phyloP scores from a whole-genome alignment of 2,888 invertebrate genomes.

The Toxonevra muliebris region DNA sequence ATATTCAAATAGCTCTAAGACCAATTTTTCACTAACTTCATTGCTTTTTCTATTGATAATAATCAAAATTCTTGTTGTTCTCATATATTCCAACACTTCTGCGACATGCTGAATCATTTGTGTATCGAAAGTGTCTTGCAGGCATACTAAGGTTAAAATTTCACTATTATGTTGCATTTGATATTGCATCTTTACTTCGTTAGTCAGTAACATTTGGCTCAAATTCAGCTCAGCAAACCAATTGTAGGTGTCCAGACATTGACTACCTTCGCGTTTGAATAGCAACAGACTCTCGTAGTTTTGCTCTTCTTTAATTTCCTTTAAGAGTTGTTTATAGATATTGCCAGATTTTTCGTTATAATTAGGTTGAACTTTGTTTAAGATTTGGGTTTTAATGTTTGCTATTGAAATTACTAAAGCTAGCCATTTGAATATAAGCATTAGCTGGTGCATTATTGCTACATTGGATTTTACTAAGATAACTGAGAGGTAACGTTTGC shows the following conservation, averaged over 20 bases:
- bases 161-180: constrained; percentile 18
- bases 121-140: background rate
- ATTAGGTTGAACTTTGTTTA: too few species aligned
- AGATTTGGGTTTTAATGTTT: too few species aligned
- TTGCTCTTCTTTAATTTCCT: background rate
- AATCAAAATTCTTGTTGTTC: constrained; percentile 15
- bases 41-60: background rate
- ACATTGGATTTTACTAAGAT: too few species aligned
- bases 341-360: too few species aligned
- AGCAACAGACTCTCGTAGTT: background rate
- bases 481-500: too few species aligned
- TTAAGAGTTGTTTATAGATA: background rate
- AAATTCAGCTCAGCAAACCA: background rate
- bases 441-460: too few species aligned
- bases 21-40: too few species aligned
- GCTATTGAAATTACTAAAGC: too few species aligned
- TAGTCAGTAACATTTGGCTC: background rate
- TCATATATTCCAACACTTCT: constrained; percentile 21
- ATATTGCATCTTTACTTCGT: background rate
- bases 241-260: background rate
- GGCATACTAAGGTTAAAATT: constrained; percentile 26
- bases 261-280: background rate
- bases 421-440: too few species aligned
- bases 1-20: too few species aligned
- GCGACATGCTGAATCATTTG: constrained; percentile 20